These are phyloP conservation scores for Deilephila porcellus DNA, from an alignment of 2,888 invertebrate species.

Conservation along the genomic window DNA sequence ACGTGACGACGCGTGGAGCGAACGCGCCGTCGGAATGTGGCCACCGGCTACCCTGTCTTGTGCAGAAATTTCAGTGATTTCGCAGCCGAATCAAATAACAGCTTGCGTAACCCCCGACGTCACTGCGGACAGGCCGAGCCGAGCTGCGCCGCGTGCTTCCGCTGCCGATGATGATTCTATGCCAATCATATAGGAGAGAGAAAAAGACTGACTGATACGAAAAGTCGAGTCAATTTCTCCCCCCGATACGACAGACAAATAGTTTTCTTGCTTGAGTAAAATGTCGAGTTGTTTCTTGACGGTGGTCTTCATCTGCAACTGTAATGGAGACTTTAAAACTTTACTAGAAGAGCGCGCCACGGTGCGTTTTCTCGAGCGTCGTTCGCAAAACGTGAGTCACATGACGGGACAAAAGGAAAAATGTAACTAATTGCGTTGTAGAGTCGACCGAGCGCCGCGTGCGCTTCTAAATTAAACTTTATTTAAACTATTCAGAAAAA, in stretches of 20 bases:
- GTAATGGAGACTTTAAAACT: slow-evolving; percentile 52
- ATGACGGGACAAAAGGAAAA: slow-evolving; percentile 62
- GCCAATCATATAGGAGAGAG: slow-evolving; percentile 89
- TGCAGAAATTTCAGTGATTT: slow-evolving; percentile 82
- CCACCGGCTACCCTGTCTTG: slow-evolving; percentile 54
- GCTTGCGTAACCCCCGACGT: slow-evolving; percentile 82
- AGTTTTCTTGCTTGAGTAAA: slow-evolving; percentile 53
- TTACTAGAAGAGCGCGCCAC: slow-evolving; percentile 41
- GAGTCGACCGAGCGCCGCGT: slow-evolving; percentile 46
- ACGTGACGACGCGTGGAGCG: slow-evolving; percentile 14
- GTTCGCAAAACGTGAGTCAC: slow-evolving; percentile 54
- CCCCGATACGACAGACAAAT: slow-evolving; percentile 84
- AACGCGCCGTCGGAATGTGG: neutral
- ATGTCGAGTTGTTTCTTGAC: slow-evolving; percentile 38
- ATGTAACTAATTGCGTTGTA: slow-evolving; percentile 50
- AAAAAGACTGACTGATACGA: slow-evolving; percentile 89
- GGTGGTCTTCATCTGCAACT: slow-evolving; percentile 51
- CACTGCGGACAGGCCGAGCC: slow-evolving; percentile 71
- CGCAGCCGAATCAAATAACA: slow-evolving; percentile 76
- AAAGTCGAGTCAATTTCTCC: slow-evolving; percentile 88
- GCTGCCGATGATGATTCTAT: slow-evolving; percentile 63
- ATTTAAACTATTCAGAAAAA: slow-evolving; percentile 43
- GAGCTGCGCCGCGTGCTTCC: slow-evolving; percentile 12
- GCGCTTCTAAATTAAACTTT: slow-evolving; percentile 22
- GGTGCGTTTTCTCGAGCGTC: slow-evolving; percentile 30